Evolutionary conservation across 2,113 vertebrate genomes (phyloP), one percentile per base, ranked within the genome.

Genomic region (Xyliphius kryptos): DNA sequence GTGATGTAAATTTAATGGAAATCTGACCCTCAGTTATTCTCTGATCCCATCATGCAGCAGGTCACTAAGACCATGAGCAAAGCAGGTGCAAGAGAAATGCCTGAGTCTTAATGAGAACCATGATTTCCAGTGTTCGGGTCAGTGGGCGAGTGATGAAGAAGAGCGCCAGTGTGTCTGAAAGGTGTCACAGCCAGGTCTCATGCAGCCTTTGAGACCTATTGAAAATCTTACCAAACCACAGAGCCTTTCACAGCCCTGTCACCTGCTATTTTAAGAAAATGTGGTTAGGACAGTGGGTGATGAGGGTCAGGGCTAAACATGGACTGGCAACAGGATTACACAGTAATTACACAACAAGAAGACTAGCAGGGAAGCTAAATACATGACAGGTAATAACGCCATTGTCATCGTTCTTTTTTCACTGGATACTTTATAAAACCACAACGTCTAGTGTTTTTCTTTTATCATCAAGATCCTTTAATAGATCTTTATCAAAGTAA

Each of bases 211-310:
- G 43, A 46, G 12, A 13, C 43, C 43, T n/a, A 46, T 46, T 46
- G 12, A n/a, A 46, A 46, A 13, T n/a, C 43, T 46, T n/a, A 15
- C n/a, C 12, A 15, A 46, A 14, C 43, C 13, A 46, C 43, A 46
- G 43, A 41, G n/a, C 43, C 43, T 46, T 6, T 13, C 12, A 6
- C n/a, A 13, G 14, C 43, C 40, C 40, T n/a, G 6, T n/a, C 43
- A n/a, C 12, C 14, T n/a, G 56, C 41, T 63, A 63, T 56, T 63
- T 63, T 58, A 63, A 41, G 61, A 63, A 22, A 52, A 32, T 32
- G 11, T 43, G 16, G 60, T 52, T 46, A 6, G 14, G 46, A 48
- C 53, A 69, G 61, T 48, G 21, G 48, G 40, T 46, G 47, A 49
- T 11, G 17, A 49, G 11, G 61, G 21, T 7, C n/a, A n/a, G 38